A percentile compares a stretch with the other conserved stretches of the same genome.
These are phyloP conservation scores for Pelusios castaneus DNA, from an alignment of 2,113 vertebrate species.

Conservation along the genomic window DNA sequence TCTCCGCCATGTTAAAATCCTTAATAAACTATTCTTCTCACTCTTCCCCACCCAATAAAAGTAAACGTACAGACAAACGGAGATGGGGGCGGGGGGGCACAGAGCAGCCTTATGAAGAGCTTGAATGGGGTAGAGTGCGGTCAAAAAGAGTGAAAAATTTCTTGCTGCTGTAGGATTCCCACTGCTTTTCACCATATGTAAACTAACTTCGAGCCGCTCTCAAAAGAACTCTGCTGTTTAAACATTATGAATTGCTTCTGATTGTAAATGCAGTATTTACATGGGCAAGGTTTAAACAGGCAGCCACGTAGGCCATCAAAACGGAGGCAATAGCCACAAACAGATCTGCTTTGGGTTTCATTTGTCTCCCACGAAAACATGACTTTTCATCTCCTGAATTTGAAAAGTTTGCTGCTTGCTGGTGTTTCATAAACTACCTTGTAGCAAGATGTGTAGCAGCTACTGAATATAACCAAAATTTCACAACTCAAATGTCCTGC, in stretches of 20 bases:
- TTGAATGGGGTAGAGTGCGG: not conserved
- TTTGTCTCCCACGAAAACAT: not conserved
- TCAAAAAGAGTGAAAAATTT: not conserved
- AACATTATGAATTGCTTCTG: constrained; percentile 20
- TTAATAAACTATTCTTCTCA: not conserved
- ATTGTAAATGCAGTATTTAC: not conserved
- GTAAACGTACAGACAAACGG: not conserved
- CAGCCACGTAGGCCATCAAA: not conserved
- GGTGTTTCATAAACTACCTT: not conserved
- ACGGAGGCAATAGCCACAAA: not conserved
- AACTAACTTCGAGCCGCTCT: constrained; percentile 19
- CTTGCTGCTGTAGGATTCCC: constrained; percentile 15
- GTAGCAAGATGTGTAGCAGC: not conserved
- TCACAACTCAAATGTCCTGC: not conserved
- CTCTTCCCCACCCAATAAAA: not conserved
- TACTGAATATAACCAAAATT: not conserved
- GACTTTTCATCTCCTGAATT: not conserved
- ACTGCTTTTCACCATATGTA: not conserved
- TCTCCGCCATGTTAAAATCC: not conserved
- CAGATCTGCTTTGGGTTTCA: not conserved
- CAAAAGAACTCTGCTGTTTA: constrained; percentile 2
- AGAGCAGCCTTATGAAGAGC: not conserved
- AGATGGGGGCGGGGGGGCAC: fast-evolving
- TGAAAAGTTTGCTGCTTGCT: not conserved
- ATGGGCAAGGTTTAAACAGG: not conserved